Evolutionary conservation across 2,797 vertebrate genomes (phyloP).

Genomic region (Florisuga fusca): DNA sequence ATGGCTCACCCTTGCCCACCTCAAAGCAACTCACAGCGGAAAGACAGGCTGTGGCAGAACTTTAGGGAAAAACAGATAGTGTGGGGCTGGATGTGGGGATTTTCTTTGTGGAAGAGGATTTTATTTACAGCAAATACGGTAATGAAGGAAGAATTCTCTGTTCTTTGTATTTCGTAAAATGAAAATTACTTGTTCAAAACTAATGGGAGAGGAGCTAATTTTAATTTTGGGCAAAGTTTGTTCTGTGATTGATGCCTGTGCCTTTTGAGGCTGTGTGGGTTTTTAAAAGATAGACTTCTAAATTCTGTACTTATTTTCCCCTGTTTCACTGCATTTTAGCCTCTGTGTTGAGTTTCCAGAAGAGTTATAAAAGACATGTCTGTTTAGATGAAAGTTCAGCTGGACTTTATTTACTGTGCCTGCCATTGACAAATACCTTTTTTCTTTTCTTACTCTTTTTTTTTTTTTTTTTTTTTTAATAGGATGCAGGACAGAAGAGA

Average conservation of each 20-base stretch:
- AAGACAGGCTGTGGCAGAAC: background rate
- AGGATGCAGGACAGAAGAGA: slow-evolving; percentile 95
- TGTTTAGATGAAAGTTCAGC: background rate
- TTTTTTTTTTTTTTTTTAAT: background rate
- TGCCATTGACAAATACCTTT: background rate
- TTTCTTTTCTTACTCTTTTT: background rate
- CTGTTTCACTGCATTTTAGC: background rate
- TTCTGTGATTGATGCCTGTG: background rate
- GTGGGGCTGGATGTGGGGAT: background rate
- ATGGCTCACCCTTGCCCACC: background rate
- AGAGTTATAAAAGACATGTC: background rate
- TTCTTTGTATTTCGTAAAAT: background rate
- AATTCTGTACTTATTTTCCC: background rate
- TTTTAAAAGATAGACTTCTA: background rate
- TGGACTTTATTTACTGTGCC: background rate
- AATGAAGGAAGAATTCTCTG: background rate
- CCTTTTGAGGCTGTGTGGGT: background rate
- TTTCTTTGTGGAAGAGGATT: background rate
- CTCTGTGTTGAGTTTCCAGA: background rate
- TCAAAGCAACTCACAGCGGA: background rate
- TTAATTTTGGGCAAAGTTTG: background rate
- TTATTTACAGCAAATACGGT: background rate
- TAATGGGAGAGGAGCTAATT: background rate
- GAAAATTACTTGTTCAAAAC: background rate
- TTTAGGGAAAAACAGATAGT: background rate